Evolutionary conservation across 2,888 invertebrate species (phyloP).

Genomic region (Drosophila anomalata): DNA sequence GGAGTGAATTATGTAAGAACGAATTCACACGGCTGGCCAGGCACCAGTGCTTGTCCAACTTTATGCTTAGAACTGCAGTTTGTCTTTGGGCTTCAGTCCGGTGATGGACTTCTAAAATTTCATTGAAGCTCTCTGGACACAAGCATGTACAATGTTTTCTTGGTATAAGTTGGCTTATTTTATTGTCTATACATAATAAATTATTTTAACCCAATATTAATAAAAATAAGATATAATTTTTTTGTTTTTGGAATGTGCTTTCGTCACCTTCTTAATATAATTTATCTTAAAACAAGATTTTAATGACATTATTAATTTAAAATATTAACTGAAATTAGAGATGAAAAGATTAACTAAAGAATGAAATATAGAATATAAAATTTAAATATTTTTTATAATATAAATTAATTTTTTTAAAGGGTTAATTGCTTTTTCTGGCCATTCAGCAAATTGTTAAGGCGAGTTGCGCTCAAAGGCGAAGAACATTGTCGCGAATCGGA

Average conservation of each 20-base stretch:
- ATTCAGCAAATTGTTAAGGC: slow-evolving; percentile 28
- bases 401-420: neutral
- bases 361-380: neutral
- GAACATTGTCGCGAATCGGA: slow-evolving; percentile 19
- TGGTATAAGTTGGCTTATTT: slow-evolving; percentile 8
- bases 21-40: slow-evolving; percentile 26
- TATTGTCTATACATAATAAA: too few species aligned
- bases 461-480: slow-evolving; percentile 1
- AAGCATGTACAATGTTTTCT: slow-evolving; percentile 13
- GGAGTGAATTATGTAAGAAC: slow-evolving; percentile 4
- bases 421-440: slow-evolving; percentile 24
- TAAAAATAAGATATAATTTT: neutral
- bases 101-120: slow-evolving; percentile 15
- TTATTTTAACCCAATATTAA: neutral
- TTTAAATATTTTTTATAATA: neutral
- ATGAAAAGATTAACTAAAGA: neutral
- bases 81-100: neutral
- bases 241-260: neutral
- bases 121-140: slow-evolving; percentile 21
- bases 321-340: neutral
- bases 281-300: too few species aligned
- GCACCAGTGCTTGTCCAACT: slow-evolving; percentile 6
- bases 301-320: neutral
- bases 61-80: slow-evolving; percentile 43
- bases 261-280: too few species aligned